These are phyloP conservation scores for Andrena bicolor DNA, from an alignment of 2,888 invertebrate genomes.

Conservation along the genomic window DNA sequence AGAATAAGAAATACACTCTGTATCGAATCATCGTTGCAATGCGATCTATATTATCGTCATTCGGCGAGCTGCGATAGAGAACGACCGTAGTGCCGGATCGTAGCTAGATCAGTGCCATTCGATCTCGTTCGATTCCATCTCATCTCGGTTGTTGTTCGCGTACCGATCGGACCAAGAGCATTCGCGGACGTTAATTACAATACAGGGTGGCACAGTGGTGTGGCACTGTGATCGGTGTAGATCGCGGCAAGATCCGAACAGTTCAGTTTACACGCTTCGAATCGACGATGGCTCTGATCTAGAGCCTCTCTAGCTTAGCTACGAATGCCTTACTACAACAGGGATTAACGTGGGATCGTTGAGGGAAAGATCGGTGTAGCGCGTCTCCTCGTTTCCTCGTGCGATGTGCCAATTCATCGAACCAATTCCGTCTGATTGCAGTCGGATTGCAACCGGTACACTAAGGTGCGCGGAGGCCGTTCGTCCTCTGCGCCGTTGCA, in stretches of 20 bases:
- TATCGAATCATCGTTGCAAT: conserved; percentile 47
- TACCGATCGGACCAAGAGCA: background rate
- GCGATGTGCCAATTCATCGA: conserved; percentile 71
- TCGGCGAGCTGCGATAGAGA: conserved; percentile 32
- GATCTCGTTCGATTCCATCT: conserved; percentile 7
- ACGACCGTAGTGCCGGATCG: conserved; percentile 44
- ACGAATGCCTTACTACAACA: background rate
- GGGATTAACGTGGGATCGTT: background rate
- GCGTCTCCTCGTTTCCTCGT: conserved; percentile 64
- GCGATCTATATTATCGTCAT: conserved; percentile 31
- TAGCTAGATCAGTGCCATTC: conserved; percentile 51
- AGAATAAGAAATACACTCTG: conserved; percentile 48
- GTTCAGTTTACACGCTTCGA: background rate
- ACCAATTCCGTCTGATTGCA: conserved; percentile 85
- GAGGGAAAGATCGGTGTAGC: conserved; percentile 54
- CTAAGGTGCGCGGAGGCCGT: conserved; percentile 85
- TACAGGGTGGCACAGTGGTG: background rate
- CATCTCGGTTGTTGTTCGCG: background rate
- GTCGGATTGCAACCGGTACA: conserved; percentile 85
- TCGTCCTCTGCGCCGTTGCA: conserved; percentile 85
- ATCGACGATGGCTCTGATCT: conserved; percentile 30
- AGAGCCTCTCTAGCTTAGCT: conserved; percentile 5
- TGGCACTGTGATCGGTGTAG: background rate
- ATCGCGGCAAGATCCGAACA: background rate
- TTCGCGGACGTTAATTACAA: too few species aligned